Conservation (phyloP, 2,888 invertebrate genomes). For the Unio pictorum region DNA sequence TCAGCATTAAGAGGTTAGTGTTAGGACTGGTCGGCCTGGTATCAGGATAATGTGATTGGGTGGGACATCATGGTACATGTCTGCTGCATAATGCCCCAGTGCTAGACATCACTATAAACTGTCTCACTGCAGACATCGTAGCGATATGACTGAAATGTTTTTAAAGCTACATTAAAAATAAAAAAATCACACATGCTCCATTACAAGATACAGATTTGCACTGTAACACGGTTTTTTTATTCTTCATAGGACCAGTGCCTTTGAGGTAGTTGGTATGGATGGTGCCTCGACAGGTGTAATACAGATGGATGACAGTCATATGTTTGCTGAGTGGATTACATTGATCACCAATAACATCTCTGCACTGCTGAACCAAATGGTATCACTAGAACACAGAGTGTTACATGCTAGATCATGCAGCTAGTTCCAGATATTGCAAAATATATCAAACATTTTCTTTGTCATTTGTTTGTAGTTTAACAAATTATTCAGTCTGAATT, state of each 20-base stretch:
- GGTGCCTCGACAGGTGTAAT: conserved; percentile 89
- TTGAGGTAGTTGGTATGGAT: conserved; percentile 92
- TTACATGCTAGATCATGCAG: not conserved
- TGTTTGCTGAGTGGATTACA: conserved; percentile 94
- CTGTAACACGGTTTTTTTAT: not conserved
- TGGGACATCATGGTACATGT: too few relatives aligned
- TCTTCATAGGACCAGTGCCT: conserved; percentile 80
- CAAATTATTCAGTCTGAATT: too few relatives aligned
- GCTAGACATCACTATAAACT: too few relatives aligned
- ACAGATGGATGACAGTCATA: conserved; percentile 92
- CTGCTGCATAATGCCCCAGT: too few relatives aligned
- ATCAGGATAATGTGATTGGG: too few relatives aligned
- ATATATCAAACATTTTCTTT: not conserved
- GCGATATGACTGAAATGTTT: too few relatives aligned
- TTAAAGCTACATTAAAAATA: too few relatives aligned
- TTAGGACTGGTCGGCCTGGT: too few relatives aligned
- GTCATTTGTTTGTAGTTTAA: too few relatives aligned
- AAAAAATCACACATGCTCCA: too few relatives aligned
- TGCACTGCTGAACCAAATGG: conserved; percentile 62
- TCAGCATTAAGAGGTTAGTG: too few relatives aligned
- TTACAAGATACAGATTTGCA: not conserved
- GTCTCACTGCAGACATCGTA: too few relatives aligned
- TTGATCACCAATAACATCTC: conserved; percentile 91
- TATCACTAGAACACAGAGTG: conserved; percentile 18
- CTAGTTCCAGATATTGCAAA: not conserved